phyloP scores from a whole-genome alignment of 2,888 invertebrate genomes.

The Lasius platythorax region DNA sequence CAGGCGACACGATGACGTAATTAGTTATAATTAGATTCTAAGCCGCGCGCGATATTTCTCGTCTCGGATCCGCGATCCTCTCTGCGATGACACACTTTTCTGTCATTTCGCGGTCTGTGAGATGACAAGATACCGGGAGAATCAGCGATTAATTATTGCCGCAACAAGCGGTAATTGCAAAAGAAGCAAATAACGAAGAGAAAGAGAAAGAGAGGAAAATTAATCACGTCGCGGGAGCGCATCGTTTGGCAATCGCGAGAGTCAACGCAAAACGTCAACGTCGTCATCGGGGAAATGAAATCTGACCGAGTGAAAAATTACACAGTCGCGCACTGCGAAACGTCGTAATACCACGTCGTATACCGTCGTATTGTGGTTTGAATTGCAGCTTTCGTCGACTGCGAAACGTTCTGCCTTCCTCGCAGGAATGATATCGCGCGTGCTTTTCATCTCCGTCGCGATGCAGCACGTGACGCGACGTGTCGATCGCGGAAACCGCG shows the following conservation, averaged over 20 bases:
- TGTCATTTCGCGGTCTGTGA: background rate
- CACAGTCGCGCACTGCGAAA: slow-evolving; percentile 10
- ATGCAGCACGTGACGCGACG: slow-evolving; percentile 18
- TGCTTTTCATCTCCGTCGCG: slow-evolving; percentile 30
- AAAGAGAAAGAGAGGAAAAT: slow-evolving; percentile 26
- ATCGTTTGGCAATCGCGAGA: slow-evolving; percentile 47
- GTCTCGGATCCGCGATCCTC: slow-evolving; percentile 9
- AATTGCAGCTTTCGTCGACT: slow-evolving; percentile 26
- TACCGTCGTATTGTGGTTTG: slow-evolving; percentile 9
- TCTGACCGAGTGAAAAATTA: slow-evolving; percentile 50
- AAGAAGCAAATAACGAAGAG: slow-evolving; percentile 33
- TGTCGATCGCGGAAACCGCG: slow-evolving; percentile 52
- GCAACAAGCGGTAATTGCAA: slow-evolving; percentile 46
- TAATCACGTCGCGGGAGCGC: slow-evolving; percentile 35
- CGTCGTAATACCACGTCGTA: background rate
- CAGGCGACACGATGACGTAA: slow-evolving; percentile 16
- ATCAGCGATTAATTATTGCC: slow-evolving; percentile 49
- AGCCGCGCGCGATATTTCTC: slow-evolving; percentile 13
- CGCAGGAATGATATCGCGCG: background rate
- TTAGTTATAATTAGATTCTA: slow-evolving; percentile 53
- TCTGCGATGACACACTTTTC: slow-evolving; percentile 25
- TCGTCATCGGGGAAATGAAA: slow-evolving; percentile 36
- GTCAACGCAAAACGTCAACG: slow-evolving; percentile 38
- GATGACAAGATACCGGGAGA: background rate
- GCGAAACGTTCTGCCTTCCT: slow-evolving; percentile 6